Evolutionary conservation across 2,797 vertebrate species (phyloP).

Genomic region (Macroramphosus scolopax): DNA sequence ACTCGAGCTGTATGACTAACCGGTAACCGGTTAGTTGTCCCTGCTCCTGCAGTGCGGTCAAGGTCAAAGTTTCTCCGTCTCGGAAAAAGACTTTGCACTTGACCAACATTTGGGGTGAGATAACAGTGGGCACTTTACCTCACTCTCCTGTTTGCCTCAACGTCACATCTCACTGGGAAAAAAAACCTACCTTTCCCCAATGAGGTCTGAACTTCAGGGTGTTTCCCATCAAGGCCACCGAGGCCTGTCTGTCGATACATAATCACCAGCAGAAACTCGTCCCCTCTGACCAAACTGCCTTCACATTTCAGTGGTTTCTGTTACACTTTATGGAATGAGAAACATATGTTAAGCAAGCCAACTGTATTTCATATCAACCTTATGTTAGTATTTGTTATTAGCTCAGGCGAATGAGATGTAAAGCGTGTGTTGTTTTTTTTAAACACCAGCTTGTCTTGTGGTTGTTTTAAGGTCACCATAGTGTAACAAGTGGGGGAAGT

Average conservation of each 20-base stretch:
- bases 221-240: too few species aligned
- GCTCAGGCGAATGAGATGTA: constrained; percentile 34
- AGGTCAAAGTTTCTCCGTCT: constrained; percentile 29
- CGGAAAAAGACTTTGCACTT: constrained; percentile 10
- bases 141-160: constrained; percentile 9
- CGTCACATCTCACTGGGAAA: constrained; percentile 17
- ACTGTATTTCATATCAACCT: too few species aligned
- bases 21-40: constrained; percentile 15
- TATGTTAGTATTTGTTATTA: too few species aligned
- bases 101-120: constrained; percentile 13
- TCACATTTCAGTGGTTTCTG: constrained; percentile 35
- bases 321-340: too few species aligned
- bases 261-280: constrained; percentile 50
- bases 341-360: too few species aligned
- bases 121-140: constrained; percentile 6
- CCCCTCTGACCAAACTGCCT: constrained; percentile 47
- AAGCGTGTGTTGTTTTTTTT: too few species aligned
- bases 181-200: constrained; percentile 14
- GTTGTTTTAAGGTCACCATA: constrained; percentile 54
- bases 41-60: constrained; percentile 9
- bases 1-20: constrained; percentile 31
- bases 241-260: constrained; percentile 20
- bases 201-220: constrained; percentile 43
- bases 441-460: constrained; percentile 49
- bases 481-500: constrained; percentile 34